These are phyloP conservation scores for Clanis bilineata DNA, from an alignment of 2,888 invertebrate species.

Conservation along the genomic window DNA sequence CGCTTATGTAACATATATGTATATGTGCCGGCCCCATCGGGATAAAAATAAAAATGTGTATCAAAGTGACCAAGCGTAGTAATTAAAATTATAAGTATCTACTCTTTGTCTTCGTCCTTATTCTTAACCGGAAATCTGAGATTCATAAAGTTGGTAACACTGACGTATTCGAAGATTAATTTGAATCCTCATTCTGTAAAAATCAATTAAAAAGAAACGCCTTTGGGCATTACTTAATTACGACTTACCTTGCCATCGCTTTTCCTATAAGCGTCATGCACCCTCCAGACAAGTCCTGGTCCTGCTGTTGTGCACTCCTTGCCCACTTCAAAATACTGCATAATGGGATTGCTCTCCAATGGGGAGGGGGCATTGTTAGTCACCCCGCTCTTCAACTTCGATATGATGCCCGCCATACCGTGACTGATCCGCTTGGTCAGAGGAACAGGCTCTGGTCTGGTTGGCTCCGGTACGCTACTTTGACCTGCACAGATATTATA, in stretches of 20 bases:
- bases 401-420: constrained; percentile 58
- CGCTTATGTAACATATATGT: too few relatives aligned
- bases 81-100: too few relatives aligned
- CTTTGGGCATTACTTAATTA: background rate
- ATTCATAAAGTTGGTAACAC: too few relatives aligned
- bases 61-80: too few relatives aligned
- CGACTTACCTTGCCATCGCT: constrained; percentile 93
- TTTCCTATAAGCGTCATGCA: constrained; percentile 94
- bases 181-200: too few relatives aligned
- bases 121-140: too few relatives aligned
- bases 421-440: constrained; percentile 33
- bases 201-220: too few relatives aligned
- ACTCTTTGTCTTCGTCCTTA: too few relatives aligned
- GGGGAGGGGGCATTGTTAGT: constrained; percentile 39
- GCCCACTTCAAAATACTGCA: constrained; percentile 93
- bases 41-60: too few relatives aligned
- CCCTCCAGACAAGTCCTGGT: constrained; percentile 95
- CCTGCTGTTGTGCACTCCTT: constrained; percentile 91
- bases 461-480: constrained; percentile 32
- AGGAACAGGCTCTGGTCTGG: constrained; percentile 30
- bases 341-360: constrained; percentile 90
- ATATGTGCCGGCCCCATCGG: too few relatives aligned
- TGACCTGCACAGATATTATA: constrained; percentile 27
- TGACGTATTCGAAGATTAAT: too few relatives aligned
- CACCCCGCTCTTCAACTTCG: constrained; percentile 43